Conservation (phyloP, 2,797 vertebrate species). For the Anniella stebbinsi region DNA sequence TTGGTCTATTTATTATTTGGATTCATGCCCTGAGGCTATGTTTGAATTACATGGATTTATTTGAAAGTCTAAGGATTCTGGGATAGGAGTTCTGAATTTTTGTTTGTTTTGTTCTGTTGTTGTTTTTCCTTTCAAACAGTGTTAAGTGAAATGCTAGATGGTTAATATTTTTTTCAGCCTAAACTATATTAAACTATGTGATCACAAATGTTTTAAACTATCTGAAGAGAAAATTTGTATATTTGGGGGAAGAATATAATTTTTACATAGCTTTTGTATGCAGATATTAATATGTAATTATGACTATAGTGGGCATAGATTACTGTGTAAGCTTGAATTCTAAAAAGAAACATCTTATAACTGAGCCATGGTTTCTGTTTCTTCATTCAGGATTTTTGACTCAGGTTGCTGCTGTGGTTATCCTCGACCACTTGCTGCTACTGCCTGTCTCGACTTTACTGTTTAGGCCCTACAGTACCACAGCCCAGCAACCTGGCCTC, state of each 20-base stretch:
- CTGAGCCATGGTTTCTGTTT: constrained; percentile 60
- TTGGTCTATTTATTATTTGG: constrained; percentile 57
- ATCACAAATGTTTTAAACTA: constrained; percentile 85
- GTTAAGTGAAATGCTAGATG: constrained; percentile 84
- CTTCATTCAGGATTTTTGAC: constrained; percentile 22
- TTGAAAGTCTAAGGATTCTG: constrained; percentile 68
- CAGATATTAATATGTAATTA: constrained; percentile 87
- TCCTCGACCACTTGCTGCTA: too few species aligned
- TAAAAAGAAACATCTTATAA: constrained; percentile 84
- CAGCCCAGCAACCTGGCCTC: too few species aligned
- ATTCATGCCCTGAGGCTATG: constrained; percentile 79
- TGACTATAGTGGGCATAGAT: constrained; percentile 84
- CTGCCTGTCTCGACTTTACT: too few species aligned
- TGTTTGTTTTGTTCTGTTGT: constrained; percentile 35
- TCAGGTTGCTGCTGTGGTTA: too few species aligned
- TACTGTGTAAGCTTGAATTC: constrained; percentile 84
- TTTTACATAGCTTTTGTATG: constrained; percentile 89
- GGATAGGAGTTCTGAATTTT: constrained; percentile 51
- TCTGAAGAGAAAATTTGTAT: constrained; percentile 85
- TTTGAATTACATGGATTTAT: constrained; percentile 60
- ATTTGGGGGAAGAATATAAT: constrained; percentile 84
- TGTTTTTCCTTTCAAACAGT: constrained; percentile 80
- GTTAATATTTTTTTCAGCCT: constrained; percentile 85
- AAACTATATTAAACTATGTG: constrained; percentile 84
- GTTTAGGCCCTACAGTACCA: too few species aligned